Conservation (phyloP, 2,113 vertebrate species). For the Sinocyclocheilus anophthalmus region DNA sequence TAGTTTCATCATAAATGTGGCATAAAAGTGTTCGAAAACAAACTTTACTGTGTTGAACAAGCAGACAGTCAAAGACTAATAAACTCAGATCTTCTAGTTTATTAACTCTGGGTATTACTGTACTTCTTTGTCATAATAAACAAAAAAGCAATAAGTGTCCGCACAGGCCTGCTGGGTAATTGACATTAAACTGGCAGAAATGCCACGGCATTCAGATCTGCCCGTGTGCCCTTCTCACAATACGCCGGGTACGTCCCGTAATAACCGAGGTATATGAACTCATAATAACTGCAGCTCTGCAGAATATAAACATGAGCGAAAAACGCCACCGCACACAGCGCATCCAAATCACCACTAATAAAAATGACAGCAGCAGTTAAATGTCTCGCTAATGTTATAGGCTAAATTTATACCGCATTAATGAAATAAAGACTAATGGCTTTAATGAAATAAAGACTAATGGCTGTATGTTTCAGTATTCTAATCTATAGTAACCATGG, state of each 20-base stretch:
- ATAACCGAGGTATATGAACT: conserved; percentile 83
- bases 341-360: conserved; percentile 89
- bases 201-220: conserved; percentile 77
- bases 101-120: neutral
- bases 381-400: conserved; percentile 90
- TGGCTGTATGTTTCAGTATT: conserved; percentile 65
- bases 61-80: neutral
- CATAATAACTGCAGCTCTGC: conserved; percentile 87
- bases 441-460: conserved; percentile 59
- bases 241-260: conserved; percentile 82
- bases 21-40: neutral
- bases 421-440: conserved; percentile 37
- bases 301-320: conserved; percentile 79
- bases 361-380: conserved; percentile 95
- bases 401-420: conserved; percentile 85
- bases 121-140: conserved; percentile 36
- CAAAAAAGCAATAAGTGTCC: conserved; percentile 34
- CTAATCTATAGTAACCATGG: conserved; percentile 67
- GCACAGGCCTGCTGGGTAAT: conserved; percentile 69
- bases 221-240: conserved; percentile 72
- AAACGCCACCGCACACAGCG: conserved; percentile 9
- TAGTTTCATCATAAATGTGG: neutral
- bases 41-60: neutral
- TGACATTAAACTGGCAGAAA: conserved; percentile 82
- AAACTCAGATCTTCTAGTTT: neutral